Evolutionary conservation across 64 coral and sea anemone species (phyloP).

Genomic region (Pocillopora verrucosa): DNA sequence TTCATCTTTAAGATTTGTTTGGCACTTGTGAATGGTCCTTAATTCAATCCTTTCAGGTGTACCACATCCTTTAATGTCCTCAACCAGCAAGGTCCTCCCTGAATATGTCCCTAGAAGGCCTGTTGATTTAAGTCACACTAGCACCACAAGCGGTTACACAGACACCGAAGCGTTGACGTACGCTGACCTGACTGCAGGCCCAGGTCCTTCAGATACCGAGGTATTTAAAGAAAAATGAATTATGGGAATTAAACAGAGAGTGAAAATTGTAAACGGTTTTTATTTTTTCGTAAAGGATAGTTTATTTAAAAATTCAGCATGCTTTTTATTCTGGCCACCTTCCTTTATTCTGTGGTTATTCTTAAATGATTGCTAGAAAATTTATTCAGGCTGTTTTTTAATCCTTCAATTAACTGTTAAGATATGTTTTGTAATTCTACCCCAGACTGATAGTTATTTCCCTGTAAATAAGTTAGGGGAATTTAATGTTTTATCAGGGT

Average conservation of each 20-base stretch:
- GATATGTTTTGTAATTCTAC: no score
- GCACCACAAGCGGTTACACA: conserved; percentile 71
- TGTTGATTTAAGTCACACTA: conserved; percentile 61
- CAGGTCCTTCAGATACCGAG: conserved; percentile 47
- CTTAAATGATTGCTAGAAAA: no score
- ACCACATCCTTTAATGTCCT: conserved; percentile 9
- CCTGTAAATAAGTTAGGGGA: no score
- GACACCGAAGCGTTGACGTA: conserved; percentile 93
- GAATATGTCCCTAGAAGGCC: conserved; percentile 46
- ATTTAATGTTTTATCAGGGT: no score
- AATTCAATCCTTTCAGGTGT: not conserved
- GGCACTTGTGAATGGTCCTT: not conserved
- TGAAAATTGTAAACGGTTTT: no score
- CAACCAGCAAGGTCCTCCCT: conserved; percentile 29
- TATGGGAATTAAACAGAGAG: no score
- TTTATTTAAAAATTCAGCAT: no score
- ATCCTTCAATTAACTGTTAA: not conserved
- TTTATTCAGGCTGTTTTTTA: no score
- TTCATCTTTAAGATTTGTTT: not conserved
- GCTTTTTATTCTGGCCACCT: no score
- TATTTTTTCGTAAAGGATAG: no score
- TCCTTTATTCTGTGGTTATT: no score
- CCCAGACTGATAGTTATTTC: no score
- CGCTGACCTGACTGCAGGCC: conserved; percentile 53
- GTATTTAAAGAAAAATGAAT: not conserved